Percentiles rank a stretch among this genome's conserved stretches.
phyloP scores from a whole-genome alignment of 2,113 vertebrate genomes.

The Taxidea taxus region DNA sequence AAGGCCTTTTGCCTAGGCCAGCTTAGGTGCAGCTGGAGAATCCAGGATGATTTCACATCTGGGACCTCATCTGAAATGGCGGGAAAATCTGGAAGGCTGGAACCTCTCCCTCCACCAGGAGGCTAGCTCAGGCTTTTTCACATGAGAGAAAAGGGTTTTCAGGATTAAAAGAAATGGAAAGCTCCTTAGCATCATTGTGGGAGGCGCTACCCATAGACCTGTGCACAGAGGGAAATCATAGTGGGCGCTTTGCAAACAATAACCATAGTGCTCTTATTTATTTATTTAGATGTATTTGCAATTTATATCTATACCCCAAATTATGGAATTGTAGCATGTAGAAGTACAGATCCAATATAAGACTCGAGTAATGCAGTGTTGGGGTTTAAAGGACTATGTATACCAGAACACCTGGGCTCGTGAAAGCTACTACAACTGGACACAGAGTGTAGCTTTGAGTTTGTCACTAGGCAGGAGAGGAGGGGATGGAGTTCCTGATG shows the following conservation, averaged over 20 bases:
- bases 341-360: not conserved
- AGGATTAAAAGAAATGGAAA: not conserved
- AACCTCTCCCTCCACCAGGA: not conserved
- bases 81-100: not conserved
- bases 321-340: not conserved
- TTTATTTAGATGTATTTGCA: not conserved
- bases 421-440: not conserved
- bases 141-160: not conserved
- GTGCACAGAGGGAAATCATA: not conserved
- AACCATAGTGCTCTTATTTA: not conserved
- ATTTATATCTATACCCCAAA: not conserved
- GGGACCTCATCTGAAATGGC: not conserved
- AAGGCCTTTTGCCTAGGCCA: not conserved
- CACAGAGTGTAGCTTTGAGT: not conserved
- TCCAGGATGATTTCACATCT: not conserved
- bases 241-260: not conserved
- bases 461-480: not conserved
- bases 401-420: not conserved
- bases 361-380: not conserved
- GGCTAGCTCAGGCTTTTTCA: not conserved
- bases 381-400: not conserved
- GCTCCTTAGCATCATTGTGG: not conserved
- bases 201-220: not conserved
- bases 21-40: rapidly evolving
- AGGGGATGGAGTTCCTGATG: too few relatives aligned